Evolutionary conservation across 2,888 invertebrate genomes (phyloP), one percentile per base, ranked within the genome.

Genomic region (Myathropa florea): DNA sequence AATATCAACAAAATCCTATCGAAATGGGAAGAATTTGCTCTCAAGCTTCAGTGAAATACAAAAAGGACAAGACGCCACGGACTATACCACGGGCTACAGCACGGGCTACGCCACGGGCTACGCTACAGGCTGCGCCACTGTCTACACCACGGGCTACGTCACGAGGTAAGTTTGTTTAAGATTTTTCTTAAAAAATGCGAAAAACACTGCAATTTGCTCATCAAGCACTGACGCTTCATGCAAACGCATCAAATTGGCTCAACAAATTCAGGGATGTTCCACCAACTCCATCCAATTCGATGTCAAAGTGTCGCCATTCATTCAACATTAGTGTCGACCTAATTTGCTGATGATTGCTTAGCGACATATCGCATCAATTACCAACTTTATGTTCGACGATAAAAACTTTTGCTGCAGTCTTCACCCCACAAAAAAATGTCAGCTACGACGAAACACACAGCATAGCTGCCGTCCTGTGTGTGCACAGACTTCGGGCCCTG

Each of bases 1-100:
- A 10, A 21, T 26, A 23, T 57, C 24, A 57, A 21, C 2, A 14
- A 3, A 67, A 46, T 26, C 24, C 21, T n/a, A 21, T 53, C 55
- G 33, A 12, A 67, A 67, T 67, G 67, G 55, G 67, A 55, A 30
- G 30, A 67, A 28, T 26, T n/a, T 26, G 46, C 1, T 63, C 53
- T 53, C 53, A 14, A 14, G 18, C 18, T 12, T 6, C 9, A 4
- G 3, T 23, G 0, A 57, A 57, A 14, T 12, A 14, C 12, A n/a
- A 26, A 1, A 23, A 12, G 24, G 57, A 24, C 24, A 57, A n/a
- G 12, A 53, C 9, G 53, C n/a, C 53, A n/a, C 53, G 53, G 33
- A 36, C n/a, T n/a, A n/a, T n/a, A n/a, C n/a, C n/a, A n/a, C n/a
- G n/a, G n/a, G n/a, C 12, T 59, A 26, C 33, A 33, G 33, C 4